A percentile compares a stretch with the other conserved stretches of the same genome.
These are phyloP conservation scores for Aphis craccivora DNA, from an alignment of 1,140 invertebrate genomes.

Conservation along the genomic window DNA sequence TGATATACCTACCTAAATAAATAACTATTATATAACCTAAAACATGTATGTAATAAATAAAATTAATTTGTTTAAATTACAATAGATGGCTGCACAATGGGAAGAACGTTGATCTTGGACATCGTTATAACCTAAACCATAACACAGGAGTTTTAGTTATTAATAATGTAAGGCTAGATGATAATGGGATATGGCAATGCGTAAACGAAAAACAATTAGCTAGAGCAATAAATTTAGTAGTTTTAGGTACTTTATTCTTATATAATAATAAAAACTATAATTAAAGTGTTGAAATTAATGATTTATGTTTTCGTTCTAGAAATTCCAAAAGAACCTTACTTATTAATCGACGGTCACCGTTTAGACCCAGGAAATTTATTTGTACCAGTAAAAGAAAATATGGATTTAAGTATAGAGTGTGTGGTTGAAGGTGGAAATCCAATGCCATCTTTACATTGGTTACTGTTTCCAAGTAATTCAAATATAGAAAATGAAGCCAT, in stretches of 20 bases:
- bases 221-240: conserved; percentile 73
- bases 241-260: conserved; percentile 69
- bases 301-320: conserved; percentile 68
- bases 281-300: not conserved
- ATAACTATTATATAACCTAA: not conserved
- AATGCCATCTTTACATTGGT: conserved; percentile 76
- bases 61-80: conserved; percentile 6
- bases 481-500: conserved; percentile 65
- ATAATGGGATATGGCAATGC: conserved; percentile 76
- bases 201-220: conserved; percentile 70
- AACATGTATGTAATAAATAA: not conserved
- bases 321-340: conserved; percentile 77
- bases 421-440: conserved; percentile 84
- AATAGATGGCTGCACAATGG: conserved; percentile 66
- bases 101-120: conserved; percentile 66
- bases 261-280: not conserved
- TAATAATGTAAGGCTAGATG: conserved; percentile 73
- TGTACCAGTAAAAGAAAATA: conserved; percentile 82
- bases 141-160: conserved; percentile 72
- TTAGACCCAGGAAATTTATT: conserved; percentile 84
- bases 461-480: conserved; percentile 66
- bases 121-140: conserved; percentile 67
- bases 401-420: conserved; percentile 79
- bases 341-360: conserved; percentile 79
- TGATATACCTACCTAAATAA: not conserved